A percentile compares a stretch with the other conserved stretches of the same genome.
Evolutionary conservation across 2,797 vertebrate species (phyloP).

Genomic region (Aeoliscus strigatus): DNA sequence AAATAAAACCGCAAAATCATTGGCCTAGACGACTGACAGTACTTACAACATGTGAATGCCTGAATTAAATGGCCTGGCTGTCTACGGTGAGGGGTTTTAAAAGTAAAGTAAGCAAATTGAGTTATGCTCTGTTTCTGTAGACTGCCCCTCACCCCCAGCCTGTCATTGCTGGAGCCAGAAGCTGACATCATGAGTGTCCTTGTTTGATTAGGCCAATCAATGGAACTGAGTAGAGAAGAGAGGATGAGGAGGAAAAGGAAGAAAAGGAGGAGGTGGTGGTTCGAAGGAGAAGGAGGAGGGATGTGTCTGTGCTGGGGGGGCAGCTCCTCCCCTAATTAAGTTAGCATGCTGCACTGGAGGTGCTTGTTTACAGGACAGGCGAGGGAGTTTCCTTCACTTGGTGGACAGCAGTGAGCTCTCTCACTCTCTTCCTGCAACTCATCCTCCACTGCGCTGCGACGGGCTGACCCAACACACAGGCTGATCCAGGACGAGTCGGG

Average conservation of each 20-base stretch:
- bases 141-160: constrained; percentile 18
- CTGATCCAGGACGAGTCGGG: constrained; percentile 24
- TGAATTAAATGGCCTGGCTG: constrained; percentile 5
- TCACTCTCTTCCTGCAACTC: constrained; percentile 50
- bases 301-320: constrained; percentile 28
- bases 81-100: constrained; percentile 29
- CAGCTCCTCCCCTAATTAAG: constrained; percentile 77
- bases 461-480: constrained; percentile 28
- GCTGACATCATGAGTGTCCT: constrained; percentile 68
- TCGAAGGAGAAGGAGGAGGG: constrained; percentile 35
- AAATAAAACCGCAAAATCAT: too few species aligned
- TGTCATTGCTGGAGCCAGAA: constrained; percentile 29
- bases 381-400: constrained; percentile 74
- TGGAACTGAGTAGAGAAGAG: constrained; percentile 61
- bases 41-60: too few species aligned
- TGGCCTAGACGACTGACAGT: too few species aligned
- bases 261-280: constrained; percentile 35
- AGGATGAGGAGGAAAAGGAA: constrained; percentile 9
- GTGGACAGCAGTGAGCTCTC: constrained; percentile 60
- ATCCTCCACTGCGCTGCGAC: constrained; percentile 34
- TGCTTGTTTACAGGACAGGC: constrained; percentile 70
- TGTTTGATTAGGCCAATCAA: constrained; percentile 69
- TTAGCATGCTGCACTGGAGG: constrained; percentile 72
- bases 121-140: constrained; percentile 39
- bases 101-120: constrained; percentile 44